Evolutionary conservation across 64 coral and sea anemone species (phyloP), one percentile per base, ranked within the genome.

Genomic region (Orbicella faveolata): DNA sequence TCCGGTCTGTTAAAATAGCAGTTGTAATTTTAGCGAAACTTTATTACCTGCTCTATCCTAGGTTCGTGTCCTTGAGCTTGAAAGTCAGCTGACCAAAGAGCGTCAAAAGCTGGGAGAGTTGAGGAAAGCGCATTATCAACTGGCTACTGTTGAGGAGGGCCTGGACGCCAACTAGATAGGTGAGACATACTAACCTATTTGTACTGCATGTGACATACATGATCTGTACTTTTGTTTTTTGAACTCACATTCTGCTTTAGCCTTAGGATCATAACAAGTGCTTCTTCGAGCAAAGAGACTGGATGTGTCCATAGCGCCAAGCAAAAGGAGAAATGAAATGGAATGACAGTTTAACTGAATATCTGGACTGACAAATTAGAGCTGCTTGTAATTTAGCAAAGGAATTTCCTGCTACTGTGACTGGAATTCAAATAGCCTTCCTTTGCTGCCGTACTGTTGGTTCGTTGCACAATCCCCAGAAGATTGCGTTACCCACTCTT

Each of bases 31-130:
- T 59, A 59, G 55, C 13, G 15, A 59, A 59, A 59, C 13, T 59
- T 10, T 59, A 10, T 53, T 53, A 10, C 55, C 57, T 34, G 51
- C 12, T 1, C 37, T 21, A 0, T 20, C 37, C 9, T 78, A 95
- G 87, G 94, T 99, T 54, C 94, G 97, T 34, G 84, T 99, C 59
- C 79, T 99, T 36, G 97, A 99, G 75, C 61, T 99, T 12, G 97
- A 99, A 61, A 96, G 89, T 84, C 91, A 90, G 36, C 66, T 99
- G 14, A 95, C 94, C 10, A 95, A 96, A 63, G 97, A 99, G 55
- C 81, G 97, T 53, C 84, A 99, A 90, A 93, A 95, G 81, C 91
- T 99, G 39, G 97, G 97, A 61, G 88, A 99, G 17, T 36, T 99
- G 37, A 93, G 97, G 64, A 79, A 91, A 68, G 90, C 92, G 30